Conservation (phyloP, 2,113 vertebrate genomes). For the Notarius lentiginosus region DNA sequence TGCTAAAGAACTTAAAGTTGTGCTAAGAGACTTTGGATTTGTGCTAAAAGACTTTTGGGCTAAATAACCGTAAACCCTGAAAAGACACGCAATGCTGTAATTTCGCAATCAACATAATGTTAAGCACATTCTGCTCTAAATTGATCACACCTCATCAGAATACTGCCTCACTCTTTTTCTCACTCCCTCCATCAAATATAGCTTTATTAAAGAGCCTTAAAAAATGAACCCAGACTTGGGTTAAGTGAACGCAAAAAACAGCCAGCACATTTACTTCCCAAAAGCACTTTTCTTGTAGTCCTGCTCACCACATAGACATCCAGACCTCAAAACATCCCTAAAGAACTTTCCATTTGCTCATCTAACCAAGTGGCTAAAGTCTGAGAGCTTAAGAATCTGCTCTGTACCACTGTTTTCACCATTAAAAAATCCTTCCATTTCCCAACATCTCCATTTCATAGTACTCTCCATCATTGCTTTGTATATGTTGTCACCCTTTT, state of each 20-base stretch:
- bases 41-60: no score
- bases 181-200: neutral
- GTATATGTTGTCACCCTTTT: conserved; percentile 28
- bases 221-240: neutral
- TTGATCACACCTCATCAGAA: conserved; percentile 4
- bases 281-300: neutral
- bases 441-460: conserved; percentile 20
- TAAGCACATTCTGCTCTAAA: conserved; percentile 18
- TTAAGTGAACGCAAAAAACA: neutral
- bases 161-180: neutral
- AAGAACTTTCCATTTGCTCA: conserved; percentile 47
- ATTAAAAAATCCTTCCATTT: conserved; percentile 24
- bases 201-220: conserved; percentile 11
- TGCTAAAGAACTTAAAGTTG: no score
- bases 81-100: neutral
- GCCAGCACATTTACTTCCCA: conserved; percentile 14
- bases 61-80: no score
- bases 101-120: neutral
- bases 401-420: conserved; percentile 6
- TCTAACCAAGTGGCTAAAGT: conserved; percentile 44
- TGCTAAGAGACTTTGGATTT: no score
- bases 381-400: conserved; percentile 4
- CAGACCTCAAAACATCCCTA: neutral
- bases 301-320: conserved; percentile 19
- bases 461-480: conserved; percentile 19